phyloP scores from a whole-genome alignment of 1,140 invertebrate genomes.

The Leptopilina boulardi region DNA sequence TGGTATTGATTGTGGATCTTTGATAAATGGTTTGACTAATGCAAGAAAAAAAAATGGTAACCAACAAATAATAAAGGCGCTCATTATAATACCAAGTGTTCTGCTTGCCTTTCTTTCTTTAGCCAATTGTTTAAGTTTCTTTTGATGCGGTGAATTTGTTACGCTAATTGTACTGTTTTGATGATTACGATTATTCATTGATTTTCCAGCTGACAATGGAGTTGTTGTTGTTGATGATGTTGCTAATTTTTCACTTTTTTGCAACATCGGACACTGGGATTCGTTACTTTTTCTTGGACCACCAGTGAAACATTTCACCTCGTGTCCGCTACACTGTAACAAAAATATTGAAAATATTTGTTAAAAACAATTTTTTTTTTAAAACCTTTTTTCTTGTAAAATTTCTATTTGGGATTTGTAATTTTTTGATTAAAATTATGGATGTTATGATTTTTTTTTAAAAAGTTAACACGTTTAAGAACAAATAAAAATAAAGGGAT shows the following conservation, averaged over 20 bases:
- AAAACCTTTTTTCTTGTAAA: too few relatives aligned
- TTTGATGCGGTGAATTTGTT: conserved; percentile 78
- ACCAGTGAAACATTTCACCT: conserved; percentile 79
- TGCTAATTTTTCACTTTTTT: conserved; percentile 61
- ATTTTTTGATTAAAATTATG: too few relatives aligned
- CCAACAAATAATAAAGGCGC: conserved; percentile 97
- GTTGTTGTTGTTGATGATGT: conserved; percentile 54
- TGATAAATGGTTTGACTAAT: conserved; percentile 88
- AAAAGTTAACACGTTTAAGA: too few relatives aligned
- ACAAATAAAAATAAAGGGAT: too few relatives aligned
- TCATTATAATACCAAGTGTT: conserved; percentile 98
- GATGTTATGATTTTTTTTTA: too few relatives aligned
- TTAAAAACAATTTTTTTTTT: neutral
- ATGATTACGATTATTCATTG: conserved; percentile 68
- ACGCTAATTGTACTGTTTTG: conserved; percentile 73
- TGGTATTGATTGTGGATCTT: conserved; percentile 79
- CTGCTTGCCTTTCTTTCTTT: conserved; percentile 96
- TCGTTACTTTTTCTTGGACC: conserved; percentile 82
- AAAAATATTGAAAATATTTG: conserved; percentile 50
- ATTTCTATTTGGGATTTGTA: too few relatives aligned
- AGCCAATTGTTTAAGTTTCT: conserved; percentile 86
- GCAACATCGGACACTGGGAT: conserved; percentile 84
- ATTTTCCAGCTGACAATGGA: conserved; percentile 61
- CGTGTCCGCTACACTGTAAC: conserved; percentile 81
- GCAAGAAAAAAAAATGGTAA: conserved; percentile 97